These are phyloP conservation scores for Sebastes trivittatus DNA, from an alignment of 2,797 vertebrate genomes.

Conservation along the genomic window DNA sequence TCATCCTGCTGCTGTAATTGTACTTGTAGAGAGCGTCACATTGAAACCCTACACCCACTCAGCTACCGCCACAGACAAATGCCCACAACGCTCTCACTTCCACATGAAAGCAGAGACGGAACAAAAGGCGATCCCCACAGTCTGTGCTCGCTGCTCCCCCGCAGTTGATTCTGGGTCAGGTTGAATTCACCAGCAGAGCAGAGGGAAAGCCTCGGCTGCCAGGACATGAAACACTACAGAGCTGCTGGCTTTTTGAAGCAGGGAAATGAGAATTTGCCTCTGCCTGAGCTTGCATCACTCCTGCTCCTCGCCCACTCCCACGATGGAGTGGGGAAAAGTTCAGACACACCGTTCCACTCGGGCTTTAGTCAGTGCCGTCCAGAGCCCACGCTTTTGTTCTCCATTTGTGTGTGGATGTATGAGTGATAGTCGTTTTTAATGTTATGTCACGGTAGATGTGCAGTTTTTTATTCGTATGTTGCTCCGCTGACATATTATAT, in stretches of 20 bases:
- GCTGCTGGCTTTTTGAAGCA: constrained; percentile 55
- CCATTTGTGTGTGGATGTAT: neutral
- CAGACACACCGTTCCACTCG: constrained; percentile 39
- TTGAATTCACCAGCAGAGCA: constrained; percentile 44
- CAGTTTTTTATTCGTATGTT: constrained; percentile 5
- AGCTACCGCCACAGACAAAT: constrained; percentile 34
- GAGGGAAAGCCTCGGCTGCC: constrained; percentile 58
- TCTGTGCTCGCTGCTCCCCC: constrained; percentile 54
- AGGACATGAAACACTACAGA: constrained; percentile 44
- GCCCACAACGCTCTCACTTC: constrained; percentile 46
- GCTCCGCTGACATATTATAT: constrained; percentile 15
- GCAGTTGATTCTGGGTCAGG: constrained; percentile 65
- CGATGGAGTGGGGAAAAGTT: constrained; percentile 58
- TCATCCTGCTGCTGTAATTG: constrained; percentile 28
- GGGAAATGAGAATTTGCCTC: constrained; percentile 63
- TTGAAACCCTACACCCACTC: constrained; percentile 39
- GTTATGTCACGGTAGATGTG: neutral
- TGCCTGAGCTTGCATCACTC: constrained; percentile 52
- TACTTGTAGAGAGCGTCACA: neutral
- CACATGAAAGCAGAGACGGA: constrained; percentile 64
- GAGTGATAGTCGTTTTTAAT: constrained; percentile 1
- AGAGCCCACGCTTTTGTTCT: constrained; percentile 60
- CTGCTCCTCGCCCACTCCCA: constrained; percentile 59
- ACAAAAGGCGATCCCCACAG: constrained; percentile 60
- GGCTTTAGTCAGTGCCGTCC: constrained; percentile 44